phyloP scores from a whole-genome alignment of 2,888 invertebrate species.

The Folsomia candida region DNA sequence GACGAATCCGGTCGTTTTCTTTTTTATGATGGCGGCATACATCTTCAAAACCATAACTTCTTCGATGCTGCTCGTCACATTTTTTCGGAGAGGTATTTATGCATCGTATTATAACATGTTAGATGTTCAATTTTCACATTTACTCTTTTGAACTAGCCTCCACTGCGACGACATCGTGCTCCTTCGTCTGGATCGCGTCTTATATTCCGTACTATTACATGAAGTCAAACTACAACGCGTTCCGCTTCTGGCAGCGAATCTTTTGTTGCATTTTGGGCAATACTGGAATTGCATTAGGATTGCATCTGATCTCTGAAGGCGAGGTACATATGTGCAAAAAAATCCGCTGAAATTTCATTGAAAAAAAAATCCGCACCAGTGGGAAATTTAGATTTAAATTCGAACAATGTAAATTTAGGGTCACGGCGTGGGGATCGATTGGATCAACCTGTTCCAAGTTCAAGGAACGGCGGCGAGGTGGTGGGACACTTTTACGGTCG shows the following conservation, averaged over 20 bases:
- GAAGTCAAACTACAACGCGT: conserved; percentile 11
- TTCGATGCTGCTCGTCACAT: conserved; percentile 18
- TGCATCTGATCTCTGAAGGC: conserved; percentile 23
- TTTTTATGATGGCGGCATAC: conserved; percentile 23
- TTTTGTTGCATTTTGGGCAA: conserved; percentile 11
- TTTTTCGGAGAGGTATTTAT: conserved; percentile 25
- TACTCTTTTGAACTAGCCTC: conserved; percentile 7
- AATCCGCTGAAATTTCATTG: neutral
- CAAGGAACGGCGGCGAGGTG: neutral
- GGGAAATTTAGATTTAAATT: neutral
- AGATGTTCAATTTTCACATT: neutral
- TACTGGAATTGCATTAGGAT: conserved; percentile 27
- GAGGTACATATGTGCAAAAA: conserved; percentile 12
- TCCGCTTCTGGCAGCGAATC: conserved; percentile 10
- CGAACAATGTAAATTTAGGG: neutral
- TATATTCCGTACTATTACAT: conserved; percentile 30
- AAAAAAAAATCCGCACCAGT: neutral
- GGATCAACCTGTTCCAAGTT: conserved; percentile 13
- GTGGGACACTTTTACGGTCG: conserved; percentile 13
- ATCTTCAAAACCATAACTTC: conserved; percentile 22
- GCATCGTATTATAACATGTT: neutral
- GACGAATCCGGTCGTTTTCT: conserved; percentile 18
- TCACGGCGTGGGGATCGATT: conserved; percentile 3
- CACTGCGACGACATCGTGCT: conserved; percentile 26
- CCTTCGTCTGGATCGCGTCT: conserved; percentile 19